Conservation (phyloP, 2,888 invertebrate genomes). For the Phoenoteleia sp. region DNA sequence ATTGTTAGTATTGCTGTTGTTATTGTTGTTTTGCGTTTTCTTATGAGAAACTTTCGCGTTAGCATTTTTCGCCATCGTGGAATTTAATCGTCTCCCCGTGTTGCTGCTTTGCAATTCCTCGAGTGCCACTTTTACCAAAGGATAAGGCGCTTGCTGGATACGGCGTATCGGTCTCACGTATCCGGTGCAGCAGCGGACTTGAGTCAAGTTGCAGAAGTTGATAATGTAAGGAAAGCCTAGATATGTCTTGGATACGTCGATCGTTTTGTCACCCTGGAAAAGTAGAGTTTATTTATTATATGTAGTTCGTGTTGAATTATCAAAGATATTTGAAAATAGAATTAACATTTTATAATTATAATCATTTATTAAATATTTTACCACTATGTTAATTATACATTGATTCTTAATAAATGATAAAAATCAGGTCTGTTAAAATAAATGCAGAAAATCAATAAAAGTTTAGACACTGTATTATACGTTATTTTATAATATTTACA, state of each 20-base stretch:
- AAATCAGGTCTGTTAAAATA: no score
- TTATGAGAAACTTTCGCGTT: conserved; percentile 81
- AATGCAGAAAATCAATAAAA: no score
- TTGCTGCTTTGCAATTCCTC: conserved; percentile 85
- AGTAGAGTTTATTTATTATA: no score
- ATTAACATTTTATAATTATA: no score
- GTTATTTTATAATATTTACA: no score
- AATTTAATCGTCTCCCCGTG: conserved; percentile 69
- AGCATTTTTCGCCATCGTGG: conserved; percentile 78
- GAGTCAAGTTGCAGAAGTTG: conserved; percentile 92
- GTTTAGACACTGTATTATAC: no score
- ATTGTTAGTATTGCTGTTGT: no score
- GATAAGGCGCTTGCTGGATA: conserved; percentile 94
- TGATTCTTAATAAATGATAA: no score
- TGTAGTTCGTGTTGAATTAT: no score
- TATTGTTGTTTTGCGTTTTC: conserved; percentile 80
- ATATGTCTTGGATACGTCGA: conserved; percentile 91
- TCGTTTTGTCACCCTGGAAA: conserved; percentile 90
- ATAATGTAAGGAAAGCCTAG: conserved; percentile 92
- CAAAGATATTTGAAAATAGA: no score
- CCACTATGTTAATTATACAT: no score
- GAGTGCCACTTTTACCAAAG: conserved; percentile 90
- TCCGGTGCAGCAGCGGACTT: conserved; percentile 91
- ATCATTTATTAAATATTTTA: no score
- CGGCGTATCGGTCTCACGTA: conserved; percentile 91